phyloP scores from a whole-genome alignment of 92 coral and sea anemone species.

The Bergia puertoricense region DNA sequence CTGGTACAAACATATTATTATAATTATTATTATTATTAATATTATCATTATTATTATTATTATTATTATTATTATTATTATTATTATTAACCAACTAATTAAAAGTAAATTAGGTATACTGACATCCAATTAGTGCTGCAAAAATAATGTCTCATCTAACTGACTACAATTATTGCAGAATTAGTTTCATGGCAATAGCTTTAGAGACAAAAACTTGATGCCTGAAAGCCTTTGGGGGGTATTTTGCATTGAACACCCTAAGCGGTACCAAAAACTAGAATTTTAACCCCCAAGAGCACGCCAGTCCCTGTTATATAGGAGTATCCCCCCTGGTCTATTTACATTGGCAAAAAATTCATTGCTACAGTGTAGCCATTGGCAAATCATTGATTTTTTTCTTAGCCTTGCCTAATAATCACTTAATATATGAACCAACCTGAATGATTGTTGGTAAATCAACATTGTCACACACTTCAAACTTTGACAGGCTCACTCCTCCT shows the following conservation, averaged over 20 bases:
- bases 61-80: no score
- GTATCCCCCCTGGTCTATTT: no score
- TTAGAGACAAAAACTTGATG: neutral
- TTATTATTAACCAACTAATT: no score
- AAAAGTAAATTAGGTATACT: no score
- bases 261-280: no score
- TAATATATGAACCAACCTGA: slow-evolving; percentile 59
- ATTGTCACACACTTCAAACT: slow-evolving; percentile 95
- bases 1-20: no score
- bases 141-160: no score
- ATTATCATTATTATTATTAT: no score
- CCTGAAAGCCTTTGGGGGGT: neutral
- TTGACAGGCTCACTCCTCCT: slow-evolving; percentile 86
- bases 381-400: neutral
- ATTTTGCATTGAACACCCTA: neutral
- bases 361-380: neutral
- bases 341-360: no score
- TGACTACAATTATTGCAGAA: neutral
- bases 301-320: no score
- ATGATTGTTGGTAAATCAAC: slow-evolving; percentile 90
- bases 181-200: neutral
- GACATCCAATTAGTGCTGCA: neutral
- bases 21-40: no score
- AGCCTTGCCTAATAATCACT: neutral
- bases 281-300: no score